phyloP scores from a whole-genome alignment of 92 coral and sea anemone genomes.

The Palythoa heliodiscus region DNA sequence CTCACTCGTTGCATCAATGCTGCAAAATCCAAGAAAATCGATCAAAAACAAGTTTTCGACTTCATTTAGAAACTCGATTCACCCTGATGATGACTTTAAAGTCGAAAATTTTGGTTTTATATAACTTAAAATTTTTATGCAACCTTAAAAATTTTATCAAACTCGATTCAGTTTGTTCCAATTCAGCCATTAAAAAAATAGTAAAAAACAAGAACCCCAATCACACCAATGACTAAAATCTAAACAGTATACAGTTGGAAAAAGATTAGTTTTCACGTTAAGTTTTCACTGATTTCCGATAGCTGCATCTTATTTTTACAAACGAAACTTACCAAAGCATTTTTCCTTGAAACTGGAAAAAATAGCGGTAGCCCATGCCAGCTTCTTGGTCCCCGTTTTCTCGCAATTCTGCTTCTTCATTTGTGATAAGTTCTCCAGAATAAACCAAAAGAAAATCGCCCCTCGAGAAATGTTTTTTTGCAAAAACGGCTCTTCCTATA shows the following conservation, averaged over 20 bases:
- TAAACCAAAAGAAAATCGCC: conserved; percentile 36
- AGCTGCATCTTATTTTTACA: not conserved
- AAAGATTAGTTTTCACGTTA: not conserved
- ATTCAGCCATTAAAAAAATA: not conserved
- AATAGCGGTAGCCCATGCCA: conserved; percentile 20
- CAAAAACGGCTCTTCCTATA: conserved; percentile 46
- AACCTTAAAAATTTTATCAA: conserved; percentile 1
- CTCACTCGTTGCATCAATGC: conserved; percentile 41
- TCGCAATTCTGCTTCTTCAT: conserved; percentile 30
- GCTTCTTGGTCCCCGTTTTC: not conserved
- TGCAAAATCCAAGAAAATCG: conserved; percentile 2
- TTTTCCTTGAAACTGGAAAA: conserved; percentile 41
- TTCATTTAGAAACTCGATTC: conserved; percentile 2
- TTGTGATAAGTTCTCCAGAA: conserved; percentile 37
- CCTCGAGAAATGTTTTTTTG: conserved; percentile 20
- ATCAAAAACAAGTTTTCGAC: conserved; percentile 2
- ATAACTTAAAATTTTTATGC: conserved; percentile 1
- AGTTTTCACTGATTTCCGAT: not conserved
- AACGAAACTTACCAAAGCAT: conserved; percentile 3
- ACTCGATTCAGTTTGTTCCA: conserved; percentile 3
- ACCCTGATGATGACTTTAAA: conserved; percentile 3
- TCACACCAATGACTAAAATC: conserved; percentile 3
- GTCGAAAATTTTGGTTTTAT: conserved; percentile 1
- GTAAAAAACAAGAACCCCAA: conserved; percentile 8
- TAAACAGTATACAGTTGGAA: conserved; percentile 5